Conservation (phyloP, 2,888 invertebrate genomes). For the Cybosia mesomella region DNA sequence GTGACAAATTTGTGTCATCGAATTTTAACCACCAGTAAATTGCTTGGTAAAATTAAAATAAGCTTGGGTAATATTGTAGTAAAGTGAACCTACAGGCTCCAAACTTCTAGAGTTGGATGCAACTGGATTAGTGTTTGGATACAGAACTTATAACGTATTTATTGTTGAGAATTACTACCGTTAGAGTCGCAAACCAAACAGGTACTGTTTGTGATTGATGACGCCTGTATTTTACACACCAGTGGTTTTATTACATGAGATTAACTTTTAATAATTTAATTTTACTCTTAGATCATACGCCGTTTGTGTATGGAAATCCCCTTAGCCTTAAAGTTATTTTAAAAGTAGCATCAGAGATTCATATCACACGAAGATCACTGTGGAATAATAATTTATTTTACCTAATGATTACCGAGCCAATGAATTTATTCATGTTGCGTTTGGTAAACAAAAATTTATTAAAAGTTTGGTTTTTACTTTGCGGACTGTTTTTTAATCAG, state of each 20-base stretch:
- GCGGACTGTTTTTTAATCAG: background rate
- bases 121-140: no score
- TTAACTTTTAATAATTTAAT: background rate
- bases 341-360: background rate
- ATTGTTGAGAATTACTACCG: no score
- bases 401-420: background rate
- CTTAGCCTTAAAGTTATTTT: background rate
- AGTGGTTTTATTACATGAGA: slow-evolving; percentile 1
- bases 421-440: background rate
- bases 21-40: no score
- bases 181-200: no score
- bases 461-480: background rate
- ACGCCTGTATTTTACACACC: background rate
- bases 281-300: background rate
- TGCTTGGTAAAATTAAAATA: no score
- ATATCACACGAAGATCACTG: background rate
- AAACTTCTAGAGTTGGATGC: no score
- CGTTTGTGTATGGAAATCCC: background rate
- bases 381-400: background rate
- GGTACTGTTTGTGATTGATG: background rate
- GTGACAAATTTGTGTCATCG: no score
- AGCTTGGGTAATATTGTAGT: no score
- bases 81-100: no score
- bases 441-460: background rate
- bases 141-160: no score